Evolutionary conservation across 2,888 invertebrate species (phyloP), one percentile per base, ranked within the genome.

Genomic region (Lymantria dispar): DNA sequence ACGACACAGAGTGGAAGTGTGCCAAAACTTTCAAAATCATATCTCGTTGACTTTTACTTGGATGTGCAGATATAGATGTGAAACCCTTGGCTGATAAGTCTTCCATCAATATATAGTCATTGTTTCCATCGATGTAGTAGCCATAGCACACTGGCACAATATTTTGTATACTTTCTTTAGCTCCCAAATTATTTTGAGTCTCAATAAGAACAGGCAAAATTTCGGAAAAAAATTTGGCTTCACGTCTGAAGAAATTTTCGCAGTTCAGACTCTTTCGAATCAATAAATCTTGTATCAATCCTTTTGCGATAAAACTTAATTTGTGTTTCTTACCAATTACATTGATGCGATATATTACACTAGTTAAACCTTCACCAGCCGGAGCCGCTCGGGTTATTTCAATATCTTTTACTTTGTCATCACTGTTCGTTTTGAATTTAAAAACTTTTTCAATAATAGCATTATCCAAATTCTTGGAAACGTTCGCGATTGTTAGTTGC

Each of bases 1-100:
- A 65, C 0, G 83, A 83, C 0, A 78, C 74, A 0, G 83, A 76
- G 39, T 85, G 83, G 8, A 83, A 61, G 61, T 84, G 84, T 7
- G 81, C 80, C n/a, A 83, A 55, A 0, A 68, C 60, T 48, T 70
- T 75, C 3, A 84, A 58, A 9, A 64, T 70, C 14, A 58, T 47
- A 48, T 82, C 68, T 53, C 70, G 70, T 54, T 81, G 70, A 2
- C 46, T 37, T 44, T 56, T 47, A 5, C 70, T 71, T 11, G 75
- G 74, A 45, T 54, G 50, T 48, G 57, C 62, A 1, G 71, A 50
- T n/a, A 78, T 48, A 3, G 76, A 49, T 12, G n/a, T 22, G 47
- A 62, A 78, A 42, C 63, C 50, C 3, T 50, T 64, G 29, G 77
- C 78, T n/a, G 60, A 48, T 15, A 85, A 54, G 54, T 84, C 83